Base-by-base conservation (phyloP, 2,888 invertebrate genomes). In the Panzeria rudis region DNA sequence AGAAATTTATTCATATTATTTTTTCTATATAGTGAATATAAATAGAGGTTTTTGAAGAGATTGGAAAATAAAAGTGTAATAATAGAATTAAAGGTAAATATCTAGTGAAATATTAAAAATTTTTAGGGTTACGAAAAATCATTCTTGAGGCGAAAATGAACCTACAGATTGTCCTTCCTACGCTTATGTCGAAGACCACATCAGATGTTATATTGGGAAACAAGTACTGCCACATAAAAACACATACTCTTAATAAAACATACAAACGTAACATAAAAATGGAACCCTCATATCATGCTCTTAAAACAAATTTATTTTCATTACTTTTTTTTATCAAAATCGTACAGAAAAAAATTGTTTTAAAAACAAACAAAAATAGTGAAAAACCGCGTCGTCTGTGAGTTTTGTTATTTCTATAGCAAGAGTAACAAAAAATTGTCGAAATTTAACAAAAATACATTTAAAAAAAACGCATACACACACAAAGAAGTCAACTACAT, bases 371-470 rank as follows among this genome's bases (percentile, higher is more conserved):
- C 17, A 66, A 80, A 81, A 85, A 64, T 82, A 85, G 82, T 85
- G 77, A 71, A 84, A 84, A 85, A 85, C 82, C 85, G 85, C 85
- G 85, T 85, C 82, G 85, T 85, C 85, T 85, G 77, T 75, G 78
- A 79, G 69, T 82, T 85, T 79, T 82, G 75, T 82, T 82, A 44
- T 82, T 85, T 78, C 78, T 82, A 75, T 75, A 75, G 69, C 41
- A 59, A 23, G 13, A 17, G 54, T 3, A 32, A 35, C 20, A 62
- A 68, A 76, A 69, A 38, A 54, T 61, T 47, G n/a, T 52, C 66
- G 52, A 66, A 82, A 73, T 73, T 66, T 59, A 69, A 52, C 68
- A 83, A 69, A 69, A 44, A 78, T 56, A 61, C 61, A 17, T 59
- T 54, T 56, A 20, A 23, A 64, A 47, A 54, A 75, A 62, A 76